Evolutionary conservation across 2,797 vertebrate species (phyloP), one percentile per base, ranked within the genome.

Genomic region (Gymnodraco acuticeps): DNA sequence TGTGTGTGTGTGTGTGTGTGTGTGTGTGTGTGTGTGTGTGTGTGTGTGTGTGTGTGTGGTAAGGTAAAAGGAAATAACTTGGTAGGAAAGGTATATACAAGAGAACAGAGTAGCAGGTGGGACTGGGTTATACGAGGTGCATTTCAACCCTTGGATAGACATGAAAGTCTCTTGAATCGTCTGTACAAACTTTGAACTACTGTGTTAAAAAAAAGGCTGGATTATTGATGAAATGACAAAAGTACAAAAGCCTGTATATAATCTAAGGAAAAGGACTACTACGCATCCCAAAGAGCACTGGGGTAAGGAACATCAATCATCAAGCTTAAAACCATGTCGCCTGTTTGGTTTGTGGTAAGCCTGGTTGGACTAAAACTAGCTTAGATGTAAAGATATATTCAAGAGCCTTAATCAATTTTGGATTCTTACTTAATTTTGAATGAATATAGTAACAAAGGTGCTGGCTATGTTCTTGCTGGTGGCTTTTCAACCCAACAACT

Each of bases 381-480:
- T 27, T 27, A 27, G 27, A 27, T 27, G 4, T 27, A 27, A 77
- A 82, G 1, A 70, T 73, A 65, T 48, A 77, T 78, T 63, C 33
- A 79, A 73, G 55, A 45, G 46, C 62, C 51, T 42, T 10, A 73
- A 73, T 72, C 62, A 77, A 65, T 87, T 80, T 66, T 56, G 19
- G 27, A 68, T 81, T 81, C 53, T 63, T 55, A 67, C 77, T 64
- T 43, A 38, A 68, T 80, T 72, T 74, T 55, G 15, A 16, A 78
- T 77, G n/a, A 63, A 50, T 83, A 66, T 51, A 75, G 53, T 53
- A 70, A 31, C 17, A 27, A 43, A 27, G 38, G 12, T 27, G 61
- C 45, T 54, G 60, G n/a, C 19, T 7, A 38, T 38, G 33, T 38
- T 20, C 47, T 53, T 54, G 33, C 70, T 75, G 41, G 43, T 74